These are phyloP conservation scores for Microtus pennsylvanicus DNA, from an alignment of 2,113 vertebrate genomes.

Conservation along the genomic window DNA sequence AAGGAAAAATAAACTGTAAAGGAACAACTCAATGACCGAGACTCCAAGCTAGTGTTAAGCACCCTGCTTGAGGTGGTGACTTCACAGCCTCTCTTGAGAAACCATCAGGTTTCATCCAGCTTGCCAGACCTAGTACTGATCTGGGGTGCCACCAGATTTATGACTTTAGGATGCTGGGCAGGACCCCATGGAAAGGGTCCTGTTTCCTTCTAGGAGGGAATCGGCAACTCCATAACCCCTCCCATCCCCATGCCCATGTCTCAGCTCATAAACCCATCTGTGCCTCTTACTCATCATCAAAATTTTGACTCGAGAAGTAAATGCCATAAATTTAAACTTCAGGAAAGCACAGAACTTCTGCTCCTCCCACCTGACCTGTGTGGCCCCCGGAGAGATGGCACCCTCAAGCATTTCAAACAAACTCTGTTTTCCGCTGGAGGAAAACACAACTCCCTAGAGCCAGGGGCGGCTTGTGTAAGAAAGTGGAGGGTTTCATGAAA, in stretches of 20 bases:
- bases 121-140: not conserved
- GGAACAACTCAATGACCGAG: not conserved
- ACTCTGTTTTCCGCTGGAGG: not conserved
- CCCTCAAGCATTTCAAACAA: not conserved
- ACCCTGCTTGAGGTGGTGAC: not conserved
- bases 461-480: not conserved
- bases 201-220: not conserved
- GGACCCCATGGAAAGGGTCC: not conserved
- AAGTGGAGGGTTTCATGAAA: not conserved
- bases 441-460: not conserved
- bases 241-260: not conserved
- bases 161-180: fast-evolving
- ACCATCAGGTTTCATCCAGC: no score
- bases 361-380: not conserved
- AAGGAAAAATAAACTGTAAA: not conserved
- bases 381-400: not conserved
- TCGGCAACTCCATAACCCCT: not conserved
- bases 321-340: not conserved
- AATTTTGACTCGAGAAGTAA: not conserved
- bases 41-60: not conserved
- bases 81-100: not conserved
- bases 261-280: not conserved
- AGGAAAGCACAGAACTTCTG: not conserved
- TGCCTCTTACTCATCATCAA: not conserved
- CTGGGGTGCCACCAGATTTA: fast-evolving